A percentile compares a stretch with the other conserved stretches of the same genome.
phyloP scores from a whole-genome alignment of 2,888 invertebrate genomes.

The Torymus aiolomorphi region DNA sequence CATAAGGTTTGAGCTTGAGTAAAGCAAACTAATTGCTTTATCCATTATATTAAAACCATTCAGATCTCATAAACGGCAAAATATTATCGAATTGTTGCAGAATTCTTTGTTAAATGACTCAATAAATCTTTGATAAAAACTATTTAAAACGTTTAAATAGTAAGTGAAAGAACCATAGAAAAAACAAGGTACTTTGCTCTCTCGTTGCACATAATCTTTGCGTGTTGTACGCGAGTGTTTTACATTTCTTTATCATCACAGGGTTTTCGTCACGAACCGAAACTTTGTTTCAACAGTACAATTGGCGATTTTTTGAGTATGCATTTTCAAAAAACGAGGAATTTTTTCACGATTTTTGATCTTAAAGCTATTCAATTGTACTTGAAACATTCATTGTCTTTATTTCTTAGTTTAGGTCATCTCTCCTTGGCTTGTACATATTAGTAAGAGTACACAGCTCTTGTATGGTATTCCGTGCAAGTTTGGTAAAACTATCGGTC shows the following conservation, averaged over 20 bases:
- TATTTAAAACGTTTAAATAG: slow-evolving; percentile 1
- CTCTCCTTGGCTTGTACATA: slow-evolving; percentile 64
- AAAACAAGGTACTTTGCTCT: slow-evolving; percentile 18
- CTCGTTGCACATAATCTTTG: slow-evolving; percentile 4
- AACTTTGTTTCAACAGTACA: slow-evolving; percentile 11
- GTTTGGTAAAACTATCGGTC: slow-evolving; percentile 78
- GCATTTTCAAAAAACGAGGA: slow-evolving; percentile 20
- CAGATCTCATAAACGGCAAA: slow-evolving; percentile 38
- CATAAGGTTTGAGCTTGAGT: slow-evolving; percentile 38
- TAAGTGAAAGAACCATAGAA: slow-evolving; percentile 10
- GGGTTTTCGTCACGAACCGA: slow-evolving; percentile 19
- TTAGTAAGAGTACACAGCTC: slow-evolving; percentile 73
- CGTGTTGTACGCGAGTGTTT: background rate
- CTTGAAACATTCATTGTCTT: slow-evolving; percentile 24
- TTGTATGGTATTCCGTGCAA: slow-evolving; percentile 76
- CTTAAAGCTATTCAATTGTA: slow-evolving; percentile 52
- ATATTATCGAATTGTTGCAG: background rate
- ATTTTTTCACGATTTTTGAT: slow-evolving; percentile 35
- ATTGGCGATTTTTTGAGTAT: slow-evolving; percentile 34
- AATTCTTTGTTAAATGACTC: background rate
- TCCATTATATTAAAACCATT: slow-evolving; percentile 30
- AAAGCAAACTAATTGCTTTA: slow-evolving; percentile 23
- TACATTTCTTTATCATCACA: slow-evolving; percentile 39
- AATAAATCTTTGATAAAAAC: slow-evolving; percentile 13
- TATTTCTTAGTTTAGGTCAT: slow-evolving; percentile 30